Evolutionary conservation across 1,140 invertebrate species (phyloP).

Genomic region (Drosophila athabasca): DNA sequence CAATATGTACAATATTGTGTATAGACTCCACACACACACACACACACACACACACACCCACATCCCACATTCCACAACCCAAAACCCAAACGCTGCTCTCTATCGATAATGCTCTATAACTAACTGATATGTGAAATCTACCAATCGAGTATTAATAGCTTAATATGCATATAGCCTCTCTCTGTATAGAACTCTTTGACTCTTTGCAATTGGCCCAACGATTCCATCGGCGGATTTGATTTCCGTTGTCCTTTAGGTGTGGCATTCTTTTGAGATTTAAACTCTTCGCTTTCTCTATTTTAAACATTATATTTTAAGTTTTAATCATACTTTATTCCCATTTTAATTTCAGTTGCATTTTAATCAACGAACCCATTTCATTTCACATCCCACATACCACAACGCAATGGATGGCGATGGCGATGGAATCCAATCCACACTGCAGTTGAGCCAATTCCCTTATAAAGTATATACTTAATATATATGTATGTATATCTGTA

Average conservation of each 20-base stretch:
- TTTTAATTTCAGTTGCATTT: no score
- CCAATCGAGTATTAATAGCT: constrained; percentile 80
- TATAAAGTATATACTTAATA: constrained; percentile 27
- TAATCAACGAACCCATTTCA: no score
- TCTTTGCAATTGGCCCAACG: constrained; percentile 37
- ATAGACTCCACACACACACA: constrained; percentile 11
- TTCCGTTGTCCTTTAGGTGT: not conserved
- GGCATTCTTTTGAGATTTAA: no score
- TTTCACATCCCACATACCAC: no score
- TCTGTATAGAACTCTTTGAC: constrained; percentile 66
- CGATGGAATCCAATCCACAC: constrained; percentile 12
- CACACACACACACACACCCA: not conserved
- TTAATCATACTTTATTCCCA: no score
- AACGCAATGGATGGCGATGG: constrained; percentile 13
- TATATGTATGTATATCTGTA: constrained; percentile 14
- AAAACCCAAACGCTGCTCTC: constrained; percentile 1
- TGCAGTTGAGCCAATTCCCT: constrained; percentile 18
- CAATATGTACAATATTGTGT: not conserved
- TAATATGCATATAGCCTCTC: constrained; percentile 72
- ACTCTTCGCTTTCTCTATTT: no score
- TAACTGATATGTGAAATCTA: constrained; percentile 68
- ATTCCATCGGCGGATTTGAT: not conserved
- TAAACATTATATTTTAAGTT: no score
- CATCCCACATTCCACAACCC: not conserved
- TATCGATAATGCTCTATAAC: constrained; percentile 47